Base-by-base conservation (phyloP, 2,113 vertebrate species). In the Gobiocypris rarus region DNA sequence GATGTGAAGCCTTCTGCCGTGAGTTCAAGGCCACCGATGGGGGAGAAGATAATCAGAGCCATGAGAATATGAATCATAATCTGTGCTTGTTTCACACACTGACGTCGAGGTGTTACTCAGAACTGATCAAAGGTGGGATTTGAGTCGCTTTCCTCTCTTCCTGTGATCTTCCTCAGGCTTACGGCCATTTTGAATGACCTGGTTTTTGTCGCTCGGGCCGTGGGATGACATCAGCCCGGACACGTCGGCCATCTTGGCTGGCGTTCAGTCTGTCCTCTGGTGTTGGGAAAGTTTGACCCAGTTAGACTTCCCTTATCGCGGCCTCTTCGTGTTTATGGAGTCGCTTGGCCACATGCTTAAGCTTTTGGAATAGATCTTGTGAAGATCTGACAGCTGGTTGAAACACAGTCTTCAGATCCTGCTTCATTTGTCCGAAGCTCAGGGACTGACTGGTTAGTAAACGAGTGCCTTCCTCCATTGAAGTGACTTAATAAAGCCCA, bases 171-270 rank as follows among this genome's bases (percentile, higher is more conserved):
- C 43, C 15, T 65, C 19, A 34, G 58, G 58, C 58, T 13, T 1
- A 34, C 43, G 6, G 50, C 82, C 71, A 63, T 83, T 24, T 75
- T 65, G 11, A 75, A 76, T 83, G 73, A 83, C 71, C 82, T 83
- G 9, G 26, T 63, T 83, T 73, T 41, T 50, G 43, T 83, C 3
- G 61, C 79, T 81, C 28, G 15, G 28, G 31, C 61, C 63, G 9
- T 22, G 22, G 34, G 71, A 63, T 83, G 58, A 83, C 73, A 83
- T 83, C 71, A 83, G 24, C 22, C 26, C 15, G 45, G 82, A 67
- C 71, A 52, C 59, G 54, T 75, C 22, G 19, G 71, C 71, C 71
- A 83, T 83, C 82, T 76, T 83, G 82, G 82, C 71, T 83, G 34
- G 26, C 17, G 58, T 52, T 78, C 54, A 78, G 43, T 31, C 34